Evolutionary conservation across 2,888 invertebrate genomes (phyloP), one percentile per base, ranked within the genome.

Genomic region (Perdita meconis): DNA sequence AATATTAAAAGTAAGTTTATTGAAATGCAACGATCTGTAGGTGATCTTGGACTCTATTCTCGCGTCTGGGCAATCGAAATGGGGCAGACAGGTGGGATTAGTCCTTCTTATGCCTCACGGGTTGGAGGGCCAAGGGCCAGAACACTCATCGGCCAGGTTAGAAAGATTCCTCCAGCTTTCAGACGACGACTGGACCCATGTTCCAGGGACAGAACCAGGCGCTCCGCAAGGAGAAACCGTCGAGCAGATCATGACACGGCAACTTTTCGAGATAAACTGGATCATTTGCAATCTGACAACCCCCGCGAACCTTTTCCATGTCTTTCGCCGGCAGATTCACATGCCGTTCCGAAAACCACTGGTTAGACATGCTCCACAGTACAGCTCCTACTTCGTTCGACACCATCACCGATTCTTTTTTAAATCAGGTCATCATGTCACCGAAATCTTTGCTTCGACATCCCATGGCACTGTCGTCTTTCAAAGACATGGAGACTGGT

Each of bases 81-180:
- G 97, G 97, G 95, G 96, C 38, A 93, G 96, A 78, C 97, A 97
- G 93, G 95, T 95, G 51, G 97, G 96, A 12, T 89, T 98, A 36
- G 96, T 97, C 0, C 92, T 97, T 86, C 94, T 97, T 34, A 92
- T 97, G 76, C 97, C 97, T 0, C 97, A 97, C 89, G 97, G 97
- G 4, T 94, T 96, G 91, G 97, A 97, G 87, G 97, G 96, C 55
- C 94, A 96, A 95, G 95, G 95, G 8, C 95, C 95, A 0, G 95
- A 95, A 87, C 95, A 95, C 88, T 95, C 95, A 3, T 95, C 95
- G 0, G 94, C 92, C 0, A 94, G 95, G 56, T 87, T 94, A 13
- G 95, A 98, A 91, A 94, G 97, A 71, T 95, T 94, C 91, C 93
- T 97, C 69, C 94, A 95, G 87, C 92, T 95, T 90, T 94, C 94